phyloP scores from a whole-genome alignment of 92 coral and sea anemone species.

The Zoanthus sociatus region DNA sequence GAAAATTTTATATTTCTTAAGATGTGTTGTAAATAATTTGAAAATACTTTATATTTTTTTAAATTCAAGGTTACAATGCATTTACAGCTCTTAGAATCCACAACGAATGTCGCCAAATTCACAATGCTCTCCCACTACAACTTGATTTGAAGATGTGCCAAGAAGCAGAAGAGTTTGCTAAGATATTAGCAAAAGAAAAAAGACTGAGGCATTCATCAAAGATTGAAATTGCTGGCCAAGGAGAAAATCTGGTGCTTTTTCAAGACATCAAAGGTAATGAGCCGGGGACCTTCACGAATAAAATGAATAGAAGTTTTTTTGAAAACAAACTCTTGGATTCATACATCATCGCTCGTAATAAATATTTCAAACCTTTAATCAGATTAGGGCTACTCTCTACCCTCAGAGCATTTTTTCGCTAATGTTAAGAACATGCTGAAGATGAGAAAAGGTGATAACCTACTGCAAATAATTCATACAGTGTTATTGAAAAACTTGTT shows the following conservation, averaged over 20 bases:
- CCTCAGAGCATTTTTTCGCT: no score
- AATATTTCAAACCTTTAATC: no score
- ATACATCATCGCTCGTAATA: no score
- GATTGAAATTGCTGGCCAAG: background rate
- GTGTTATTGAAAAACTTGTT: no score
- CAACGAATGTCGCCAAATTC: background rate
- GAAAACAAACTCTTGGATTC: no score
- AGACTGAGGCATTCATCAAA: background rate
- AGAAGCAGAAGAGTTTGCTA: constrained; percentile 7
- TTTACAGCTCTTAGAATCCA: constrained; percentile 10
- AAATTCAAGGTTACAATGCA: background rate
- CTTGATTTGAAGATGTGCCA: constrained; percentile 23
- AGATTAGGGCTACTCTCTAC: no score
- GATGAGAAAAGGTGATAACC: no score
- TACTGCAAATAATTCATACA: no score
- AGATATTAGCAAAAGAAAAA: background rate
- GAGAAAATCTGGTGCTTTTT: constrained; percentile 12
- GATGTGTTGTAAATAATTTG: background rate
- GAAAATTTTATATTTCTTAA: no score
- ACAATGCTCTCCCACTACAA: constrained; percentile 6
- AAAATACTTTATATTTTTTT: background rate
- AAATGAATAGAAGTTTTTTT: no score
- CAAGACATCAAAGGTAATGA: background rate
- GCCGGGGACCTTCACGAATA: no score
- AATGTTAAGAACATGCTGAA: no score